Evolutionary conservation across 2,113 vertebrate species (phyloP), one percentile per base, ranked within the genome.

Genomic region (Phasianus colchicus): DNA sequence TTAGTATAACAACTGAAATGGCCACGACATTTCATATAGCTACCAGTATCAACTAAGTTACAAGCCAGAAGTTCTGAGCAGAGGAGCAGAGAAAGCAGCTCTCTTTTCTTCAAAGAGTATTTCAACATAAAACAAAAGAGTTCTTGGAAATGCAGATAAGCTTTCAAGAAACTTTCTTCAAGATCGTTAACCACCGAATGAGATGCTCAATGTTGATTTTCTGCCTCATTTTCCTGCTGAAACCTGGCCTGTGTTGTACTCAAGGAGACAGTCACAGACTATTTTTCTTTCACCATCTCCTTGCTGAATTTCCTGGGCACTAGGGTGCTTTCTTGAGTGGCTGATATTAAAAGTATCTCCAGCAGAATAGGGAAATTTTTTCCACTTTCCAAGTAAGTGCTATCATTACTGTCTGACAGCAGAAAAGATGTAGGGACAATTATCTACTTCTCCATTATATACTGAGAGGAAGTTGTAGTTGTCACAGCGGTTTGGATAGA

Each of bases 281-380:
- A 14, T 75, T 63, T 65, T 58, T 22, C n/a, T 83, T 48, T 1
- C 20, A 80, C 36, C 45, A 55, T 83, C 52, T 89, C 60, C 25
- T 52, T 40, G 43, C 7, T 0, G 2, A 79, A 57, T 5, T 74
- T 70, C 45, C 0, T 14, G 7, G 27, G 12, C 27, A 47, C 58
- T 45, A 14, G 15, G 16, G 4, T 83, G 11, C 7, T 63, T 73
- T 55, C 18, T 63, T 34, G 22, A 18, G 3, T 0, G 0, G 38
- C 16, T 55, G 27, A 8, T 71, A 54, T 88, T 34, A 60, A 83
- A 71, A 3, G 3, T 34, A 43, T 25, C 65, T 78, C 32, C 55
- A 12, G 54, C 15, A 89, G 34, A 70, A 13, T 32, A 29, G 78
- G 21, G 16, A 38, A 22, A 78, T 1, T 76, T 82, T 84, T 82